Conservation (phyloP, 2,888 invertebrate species). For the Nipponacmea schrenckii region DNA sequence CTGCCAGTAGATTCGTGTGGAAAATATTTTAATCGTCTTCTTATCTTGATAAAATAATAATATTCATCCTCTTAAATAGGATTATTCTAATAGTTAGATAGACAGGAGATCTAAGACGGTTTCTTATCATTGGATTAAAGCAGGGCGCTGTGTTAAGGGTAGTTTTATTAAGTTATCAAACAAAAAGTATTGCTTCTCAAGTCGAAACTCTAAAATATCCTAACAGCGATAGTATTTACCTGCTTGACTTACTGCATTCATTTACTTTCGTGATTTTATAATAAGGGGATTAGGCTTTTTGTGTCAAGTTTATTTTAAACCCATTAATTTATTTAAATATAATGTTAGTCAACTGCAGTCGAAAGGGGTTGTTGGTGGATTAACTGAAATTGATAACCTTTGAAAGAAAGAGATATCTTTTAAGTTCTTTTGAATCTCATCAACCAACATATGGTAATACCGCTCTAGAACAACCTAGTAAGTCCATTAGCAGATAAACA, state of each 20-base stretch:
- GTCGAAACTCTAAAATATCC: not conserved
- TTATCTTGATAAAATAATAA: not conserved
- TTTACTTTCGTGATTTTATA: not conserved
- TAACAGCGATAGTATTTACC: conserved; percentile 1
- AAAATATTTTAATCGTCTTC: too few species aligned
- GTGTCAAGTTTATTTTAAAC: conserved; percentile 50
- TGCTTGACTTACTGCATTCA: not conserved
- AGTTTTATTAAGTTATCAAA: not conserved
- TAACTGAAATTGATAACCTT: conserved; percentile 5
- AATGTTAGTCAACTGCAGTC: not conserved
- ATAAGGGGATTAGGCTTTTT: conserved; percentile 25
- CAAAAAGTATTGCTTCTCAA: not conserved
- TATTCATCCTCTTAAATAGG: not conserved
- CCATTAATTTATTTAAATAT: conserved; percentile 44
- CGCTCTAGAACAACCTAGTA: not conserved
- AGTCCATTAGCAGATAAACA: too few species aligned
- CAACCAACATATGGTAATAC: not conserved
- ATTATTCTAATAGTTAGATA: not conserved
- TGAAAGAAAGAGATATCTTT: not conserved
- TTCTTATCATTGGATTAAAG: not conserved
- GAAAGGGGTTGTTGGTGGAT: not conserved
- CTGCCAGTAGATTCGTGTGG: too few species aligned
- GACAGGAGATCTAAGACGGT: not conserved
- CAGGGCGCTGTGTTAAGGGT: conserved; percentile 3
- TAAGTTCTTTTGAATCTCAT: conserved; percentile 1